These are phyloP conservation scores for Melitaea cinxia DNA, from an alignment of 1,140 invertebrate genomes.

Conservation along the genomic window DNA sequence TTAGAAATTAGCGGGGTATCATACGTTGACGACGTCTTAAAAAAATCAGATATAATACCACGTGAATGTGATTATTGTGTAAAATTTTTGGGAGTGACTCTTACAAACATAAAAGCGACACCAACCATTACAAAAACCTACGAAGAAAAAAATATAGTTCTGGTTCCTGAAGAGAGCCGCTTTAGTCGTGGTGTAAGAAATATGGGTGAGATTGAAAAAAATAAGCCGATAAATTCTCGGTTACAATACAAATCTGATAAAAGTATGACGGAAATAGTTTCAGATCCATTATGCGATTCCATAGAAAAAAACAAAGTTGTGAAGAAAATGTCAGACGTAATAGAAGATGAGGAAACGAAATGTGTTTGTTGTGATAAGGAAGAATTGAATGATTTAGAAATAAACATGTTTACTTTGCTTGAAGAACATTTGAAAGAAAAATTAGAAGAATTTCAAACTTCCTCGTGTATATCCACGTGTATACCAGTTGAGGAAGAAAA, in stretches of 20 bases:
- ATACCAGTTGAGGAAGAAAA: constrained; percentile 56
- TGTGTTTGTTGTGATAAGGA: constrained; percentile 62
- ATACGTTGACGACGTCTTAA: constrained; percentile 35
- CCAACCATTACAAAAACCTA: constrained; percentile 8
- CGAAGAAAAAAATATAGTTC: too few relatives aligned
- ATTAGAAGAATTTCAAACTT: constrained; percentile 50
- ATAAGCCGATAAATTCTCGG: not conserved
- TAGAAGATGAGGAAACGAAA: constrained; percentile 18
- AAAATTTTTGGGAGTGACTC: constrained; percentile 65
- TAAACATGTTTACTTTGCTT: constrained; percentile 67
- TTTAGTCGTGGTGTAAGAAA: not conserved
- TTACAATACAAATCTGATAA: not conserved
- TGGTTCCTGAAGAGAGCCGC: too few relatives aligned
- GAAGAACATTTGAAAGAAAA: constrained; percentile 65
- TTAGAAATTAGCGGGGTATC: constrained; percentile 17
- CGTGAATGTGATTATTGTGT: constrained; percentile 49
- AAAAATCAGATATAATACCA: constrained; percentile 40
- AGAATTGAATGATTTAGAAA: constrained; percentile 60
- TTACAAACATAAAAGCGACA: constrained; percentile 35
- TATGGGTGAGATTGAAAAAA: not conserved
- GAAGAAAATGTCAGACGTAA: constrained; percentile 18
- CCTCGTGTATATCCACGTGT: constrained; percentile 41
- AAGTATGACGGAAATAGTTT: not conserved
- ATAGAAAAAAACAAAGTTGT: not conserved
- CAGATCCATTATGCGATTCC: not conserved